These are phyloP conservation scores for Larimichthys polyactis DNA, from an alignment of 2,113 vertebrate species.

Conservation along the genomic window DNA sequence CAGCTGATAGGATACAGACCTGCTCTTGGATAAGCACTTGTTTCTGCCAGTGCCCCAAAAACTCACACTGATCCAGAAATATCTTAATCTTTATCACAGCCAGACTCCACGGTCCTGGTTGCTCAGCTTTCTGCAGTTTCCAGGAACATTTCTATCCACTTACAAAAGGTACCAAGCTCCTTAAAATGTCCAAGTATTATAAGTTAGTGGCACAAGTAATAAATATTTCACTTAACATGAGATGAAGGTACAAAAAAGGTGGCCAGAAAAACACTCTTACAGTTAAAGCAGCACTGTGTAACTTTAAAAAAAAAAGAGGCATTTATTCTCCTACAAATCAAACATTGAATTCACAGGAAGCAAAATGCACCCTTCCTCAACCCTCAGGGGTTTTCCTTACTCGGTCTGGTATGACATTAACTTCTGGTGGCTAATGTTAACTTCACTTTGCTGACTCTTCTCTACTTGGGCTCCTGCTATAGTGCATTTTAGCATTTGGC, in stretches of 20 bases:
- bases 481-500: neutral
- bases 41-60: conserved; percentile 45
- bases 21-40: conserved; percentile 40
- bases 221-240: neutral
- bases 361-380: neutral
- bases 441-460: neutral
- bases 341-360: too few species aligned
- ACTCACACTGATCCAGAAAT: conserved; percentile 45
- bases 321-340: neutral
- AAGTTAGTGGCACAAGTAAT: neutral
- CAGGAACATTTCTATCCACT: neutral
- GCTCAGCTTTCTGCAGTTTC: neutral
- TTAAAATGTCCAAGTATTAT: conserved; percentile 7
- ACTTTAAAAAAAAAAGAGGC: neutral
- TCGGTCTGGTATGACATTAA: neutral
- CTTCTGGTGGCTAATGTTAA: neutral
- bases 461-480: neutral
- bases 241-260: neutral
- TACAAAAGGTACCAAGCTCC: neutral
- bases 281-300: neutral
- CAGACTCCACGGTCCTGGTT: neutral
- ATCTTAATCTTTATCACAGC: conserved; percentile 24
- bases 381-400: neutral
- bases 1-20: conserved; percentile 54
- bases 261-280: neutral